Base-by-base conservation (phyloP, 92 coral and sea anemone species). In the Phenganax stokvisi region DNA sequence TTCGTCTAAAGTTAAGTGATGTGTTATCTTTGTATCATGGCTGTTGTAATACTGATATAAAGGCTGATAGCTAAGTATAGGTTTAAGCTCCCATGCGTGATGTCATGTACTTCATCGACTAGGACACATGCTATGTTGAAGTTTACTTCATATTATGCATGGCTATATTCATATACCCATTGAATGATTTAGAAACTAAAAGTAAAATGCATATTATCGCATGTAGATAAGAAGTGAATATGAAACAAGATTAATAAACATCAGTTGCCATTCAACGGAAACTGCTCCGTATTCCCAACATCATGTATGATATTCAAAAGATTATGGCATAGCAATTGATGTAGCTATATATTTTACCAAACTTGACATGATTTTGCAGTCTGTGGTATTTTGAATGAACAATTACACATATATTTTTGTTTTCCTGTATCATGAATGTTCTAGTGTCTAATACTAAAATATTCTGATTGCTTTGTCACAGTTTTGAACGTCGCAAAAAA, bases 31-130 rank as follows among this genome's bases (percentile, higher is more conserved):
- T 37, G 47, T 5, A 37, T 37, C 47, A 37, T 37, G 47, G 47
- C 47, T 29, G 73, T 68, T 68, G 10, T 68, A 68, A 64, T 17
- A 64, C 9, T 64, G 70, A 64, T 64, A 10, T 64, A 37, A 37
- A 37, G 47, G 47, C 47, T 37, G 47, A 64, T 12, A 20, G 25
- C 25, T 20, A 64, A 64, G 8, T n/a, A 11, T 17, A 20, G 70
- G 70, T 16, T 25, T 10, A 28, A 64, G 20, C 30, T 6, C 30
- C 20, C 25, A 64, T 15, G 27, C 67, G 13, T 61, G 9, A 64
- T 44, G 16, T 62, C 29, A 62, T 25, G 47, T 16, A 17, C 70
- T 37, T 64, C 70, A 64, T 64, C 70, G 9, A 64, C 4, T 30
- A 0, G 65, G 16, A 59, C 6, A 10, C 0, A 59, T 10, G 65